A percentile compares a stretch with the other conserved stretches of the same genome.
Conservation (phyloP, 2,888 invertebrate species). For the Melanotus villosus region DNA sequence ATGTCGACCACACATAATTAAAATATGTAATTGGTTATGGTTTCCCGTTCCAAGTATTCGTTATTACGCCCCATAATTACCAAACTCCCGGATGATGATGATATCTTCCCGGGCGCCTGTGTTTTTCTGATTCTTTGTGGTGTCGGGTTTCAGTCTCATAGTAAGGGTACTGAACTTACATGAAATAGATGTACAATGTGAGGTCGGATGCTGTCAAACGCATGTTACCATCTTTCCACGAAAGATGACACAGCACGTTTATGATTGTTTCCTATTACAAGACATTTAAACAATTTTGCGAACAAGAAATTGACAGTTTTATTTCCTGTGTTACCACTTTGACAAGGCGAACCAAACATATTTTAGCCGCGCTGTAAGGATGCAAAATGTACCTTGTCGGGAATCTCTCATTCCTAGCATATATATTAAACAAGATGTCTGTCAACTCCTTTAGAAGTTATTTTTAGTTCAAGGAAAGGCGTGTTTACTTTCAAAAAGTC, state of each 20-base stretch:
- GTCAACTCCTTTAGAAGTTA: background rate
- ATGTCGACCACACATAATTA: slow-evolving; percentile 20
- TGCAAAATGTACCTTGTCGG: no score
- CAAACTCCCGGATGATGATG: slow-evolving; percentile 23
- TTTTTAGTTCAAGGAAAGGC: background rate
- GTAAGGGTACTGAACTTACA: slow-evolving; percentile 37
- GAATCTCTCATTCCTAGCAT: no score
- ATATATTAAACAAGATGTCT: background rate
- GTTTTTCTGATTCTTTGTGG: slow-evolving; percentile 32
- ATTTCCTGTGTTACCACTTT: background rate
- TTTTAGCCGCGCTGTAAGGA: no score
- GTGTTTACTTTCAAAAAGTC: background rate
- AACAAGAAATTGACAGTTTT: background rate
- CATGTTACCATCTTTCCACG: slow-evolving; percentile 31
- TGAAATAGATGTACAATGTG: slow-evolving; percentile 16
- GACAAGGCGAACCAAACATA: no score
- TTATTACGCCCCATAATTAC: slow-evolving; percentile 21
- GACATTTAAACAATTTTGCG: slow-evolving; percentile 6
- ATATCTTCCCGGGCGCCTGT: slow-evolving; percentile 33
- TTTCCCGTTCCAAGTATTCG: slow-evolving; percentile 22
- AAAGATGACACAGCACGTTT: slow-evolving; percentile 23
- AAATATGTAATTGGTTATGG: slow-evolving; percentile 26
- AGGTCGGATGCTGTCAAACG: slow-evolving; percentile 26
- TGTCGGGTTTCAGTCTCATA: slow-evolving; percentile 34
- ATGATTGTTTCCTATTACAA: slow-evolving; percentile 9